Evolutionary conservation across 2,888 invertebrate species (phyloP).

Genomic region (Mythimna albipuncta): DNA sequence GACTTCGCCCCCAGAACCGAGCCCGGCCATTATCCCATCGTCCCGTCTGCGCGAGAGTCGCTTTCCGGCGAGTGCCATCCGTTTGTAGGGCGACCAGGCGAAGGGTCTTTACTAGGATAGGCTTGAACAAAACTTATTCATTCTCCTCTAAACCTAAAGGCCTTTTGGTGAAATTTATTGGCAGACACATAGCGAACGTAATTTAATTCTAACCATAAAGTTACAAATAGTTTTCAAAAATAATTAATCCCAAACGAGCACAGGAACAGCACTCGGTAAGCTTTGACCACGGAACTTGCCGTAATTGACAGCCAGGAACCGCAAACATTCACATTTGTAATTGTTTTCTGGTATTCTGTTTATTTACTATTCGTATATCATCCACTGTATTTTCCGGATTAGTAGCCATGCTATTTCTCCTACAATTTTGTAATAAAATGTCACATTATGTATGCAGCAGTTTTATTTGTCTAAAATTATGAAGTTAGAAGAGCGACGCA

Average conservation of each 20-base stretch:
- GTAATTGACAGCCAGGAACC: constrained; percentile 47
- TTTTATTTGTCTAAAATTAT: constrained; percentile 11
- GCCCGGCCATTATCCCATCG: constrained; percentile 78
- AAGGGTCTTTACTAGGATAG: constrained; percentile 15
- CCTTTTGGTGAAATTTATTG: neutral
- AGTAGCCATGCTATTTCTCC: neutral
- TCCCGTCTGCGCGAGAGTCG: constrained; percentile 72
- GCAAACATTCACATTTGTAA: constrained; percentile 25
- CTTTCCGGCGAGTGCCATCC: constrained; percentile 76
- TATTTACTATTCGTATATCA: constrained; percentile 17
- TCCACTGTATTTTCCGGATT: constrained; percentile 19
- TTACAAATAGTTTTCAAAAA: constrained; percentile 20
- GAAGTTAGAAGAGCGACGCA: constrained; percentile 1
- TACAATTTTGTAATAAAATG: neutral
- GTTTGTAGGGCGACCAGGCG: constrained; percentile 60
- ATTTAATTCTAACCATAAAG: neutral
- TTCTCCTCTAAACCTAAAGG: neutral
- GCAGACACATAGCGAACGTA: neutral
- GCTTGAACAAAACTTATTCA: neutral
- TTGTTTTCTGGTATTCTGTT: constrained; percentile 30
- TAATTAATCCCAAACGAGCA: constrained; percentile 28
- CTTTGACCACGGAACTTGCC: constrained; percentile 46
- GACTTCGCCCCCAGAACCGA: constrained; percentile 77
- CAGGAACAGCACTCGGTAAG: constrained; percentile 24
- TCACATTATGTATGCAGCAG: neutral